Evolutionary conservation across 1,140 invertebrate genomes (phyloP), one percentile per base, ranked within the genome.

Genomic region (Drosophila arawakana): DNA sequence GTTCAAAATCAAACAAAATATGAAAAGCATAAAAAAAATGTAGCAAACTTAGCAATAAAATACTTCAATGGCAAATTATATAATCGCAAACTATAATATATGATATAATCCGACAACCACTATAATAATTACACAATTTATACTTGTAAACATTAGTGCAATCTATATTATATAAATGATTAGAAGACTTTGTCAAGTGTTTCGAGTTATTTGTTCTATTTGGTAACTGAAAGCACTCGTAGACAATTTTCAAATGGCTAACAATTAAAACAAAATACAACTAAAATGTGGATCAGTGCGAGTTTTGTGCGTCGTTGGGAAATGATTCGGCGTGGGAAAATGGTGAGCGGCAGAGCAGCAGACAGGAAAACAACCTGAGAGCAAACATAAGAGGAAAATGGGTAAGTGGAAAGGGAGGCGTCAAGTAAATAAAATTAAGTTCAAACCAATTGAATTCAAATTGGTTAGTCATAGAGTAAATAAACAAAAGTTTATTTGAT

Each of bases 221-320:
- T 35, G 34, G 30, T 81, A 72, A 75, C 66, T 46, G 54, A 72
- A 43, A 70, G 73, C 84, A 80, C 84, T 83, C 66, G 60, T 68
- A 74, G 68, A 60, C 52, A 62, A 77, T 76, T 78, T 49, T 44
- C 44, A 30, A 30, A 49, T 25, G 46, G 60, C 46, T 39, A 49
- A 57, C 6, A 30, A 44, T 25, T 15, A 46, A 44, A 34, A 47
- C 11, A 46, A 30, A 13, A 34, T 10, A 35, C 3, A 4, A 34
- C 2, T 11, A 52, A 59, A 35, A 30, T n/a, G 46, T 9, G 59
- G n/a, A 69, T 60, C 57, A 50, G 43, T 30, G 15, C 21, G 35
- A 57, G 58, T 58, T 57, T 43, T 55, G 43, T 55, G 58, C 35
- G 39, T 61, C 65, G 57, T 15, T 8, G 15, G 13, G 21, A 21